phyloP scores from a whole-genome alignment of 2,797 vertebrate genomes.

The Chiroxiphia lanceolata region DNA sequence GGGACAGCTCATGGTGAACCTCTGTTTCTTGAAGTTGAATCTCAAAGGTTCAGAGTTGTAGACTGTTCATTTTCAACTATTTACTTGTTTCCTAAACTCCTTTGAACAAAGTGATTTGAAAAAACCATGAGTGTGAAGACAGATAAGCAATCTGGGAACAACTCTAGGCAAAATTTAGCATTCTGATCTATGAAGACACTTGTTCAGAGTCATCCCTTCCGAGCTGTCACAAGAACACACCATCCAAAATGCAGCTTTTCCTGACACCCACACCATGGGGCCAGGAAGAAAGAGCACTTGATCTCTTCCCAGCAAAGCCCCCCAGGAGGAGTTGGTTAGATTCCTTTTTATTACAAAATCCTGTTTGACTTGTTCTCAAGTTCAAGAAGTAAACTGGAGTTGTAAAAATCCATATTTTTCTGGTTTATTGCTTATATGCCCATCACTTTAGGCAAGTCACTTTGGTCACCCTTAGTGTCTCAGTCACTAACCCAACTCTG shows the following conservation, averaged over 20 bases:
- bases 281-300: neutral
- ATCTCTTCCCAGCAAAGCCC: neutral
- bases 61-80: neutral
- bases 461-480: neutral
- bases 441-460: neutral
- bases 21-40: neutral
- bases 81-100: neutral
- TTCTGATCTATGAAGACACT: neutral
- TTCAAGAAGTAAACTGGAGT: neutral
- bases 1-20: neutral
- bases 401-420: neutral
- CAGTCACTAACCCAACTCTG: neutral
- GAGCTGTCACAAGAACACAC: neutral
- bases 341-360: neutral
- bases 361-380: neutral
- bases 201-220: neutral
- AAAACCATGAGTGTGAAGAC: neutral
- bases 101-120: neutral
- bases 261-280: neutral
- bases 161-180: neutral
- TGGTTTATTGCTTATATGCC: rapidly evolving
- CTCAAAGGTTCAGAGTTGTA: neutral
- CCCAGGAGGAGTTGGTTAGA: neutral
- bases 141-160: neutral
- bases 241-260: neutral